Evolutionary conservation across 2,797 vertebrate genomes (phyloP).

Genomic region (Pipistrellus kuhlii): DNA sequence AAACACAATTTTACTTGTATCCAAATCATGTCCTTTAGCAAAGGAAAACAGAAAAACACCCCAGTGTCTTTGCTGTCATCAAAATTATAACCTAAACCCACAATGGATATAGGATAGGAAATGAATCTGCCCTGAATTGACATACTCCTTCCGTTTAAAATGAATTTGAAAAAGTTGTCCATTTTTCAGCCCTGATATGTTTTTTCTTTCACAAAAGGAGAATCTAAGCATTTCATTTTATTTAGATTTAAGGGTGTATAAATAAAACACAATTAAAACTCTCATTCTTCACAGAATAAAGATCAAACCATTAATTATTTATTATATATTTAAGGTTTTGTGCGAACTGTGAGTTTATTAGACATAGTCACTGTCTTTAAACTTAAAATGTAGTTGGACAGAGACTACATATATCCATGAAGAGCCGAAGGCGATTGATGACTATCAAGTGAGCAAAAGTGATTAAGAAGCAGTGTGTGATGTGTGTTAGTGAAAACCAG

Average conservation of each 20-base stretch:
- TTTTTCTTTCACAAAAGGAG: neutral
- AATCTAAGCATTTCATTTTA: slow-evolving; percentile 17
- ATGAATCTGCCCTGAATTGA: slow-evolving; percentile 55
- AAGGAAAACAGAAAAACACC: slow-evolving; percentile 80
- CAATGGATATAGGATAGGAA: slow-evolving; percentile 74
- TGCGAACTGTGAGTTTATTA: neutral
- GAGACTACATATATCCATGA: neutral
- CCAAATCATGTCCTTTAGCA: slow-evolving; percentile 82
- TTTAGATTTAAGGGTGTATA: neutral
- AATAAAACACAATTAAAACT: neutral
- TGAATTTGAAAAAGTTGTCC: slow-evolving; percentile 45
- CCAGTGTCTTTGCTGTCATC: slow-evolving; percentile 72
- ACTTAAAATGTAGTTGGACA: neutral
- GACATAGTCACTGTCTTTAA: neutral
- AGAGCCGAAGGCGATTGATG: neutral
- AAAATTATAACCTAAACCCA: slow-evolving; percentile 79
- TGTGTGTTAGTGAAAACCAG: neutral
- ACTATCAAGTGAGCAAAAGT: neutral
- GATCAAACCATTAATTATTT: neutral
- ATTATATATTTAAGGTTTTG: neutral
- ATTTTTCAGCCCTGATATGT: neutral
- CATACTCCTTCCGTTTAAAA: slow-evolving; percentile 65
- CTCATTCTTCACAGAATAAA: neutral
- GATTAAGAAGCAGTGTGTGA: neutral
- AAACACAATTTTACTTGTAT: slow-evolving; percentile 82